Evolutionary conservation across 2,797 vertebrate genomes (phyloP).

Genomic region (Dendrocincla tyrannina): DNA sequence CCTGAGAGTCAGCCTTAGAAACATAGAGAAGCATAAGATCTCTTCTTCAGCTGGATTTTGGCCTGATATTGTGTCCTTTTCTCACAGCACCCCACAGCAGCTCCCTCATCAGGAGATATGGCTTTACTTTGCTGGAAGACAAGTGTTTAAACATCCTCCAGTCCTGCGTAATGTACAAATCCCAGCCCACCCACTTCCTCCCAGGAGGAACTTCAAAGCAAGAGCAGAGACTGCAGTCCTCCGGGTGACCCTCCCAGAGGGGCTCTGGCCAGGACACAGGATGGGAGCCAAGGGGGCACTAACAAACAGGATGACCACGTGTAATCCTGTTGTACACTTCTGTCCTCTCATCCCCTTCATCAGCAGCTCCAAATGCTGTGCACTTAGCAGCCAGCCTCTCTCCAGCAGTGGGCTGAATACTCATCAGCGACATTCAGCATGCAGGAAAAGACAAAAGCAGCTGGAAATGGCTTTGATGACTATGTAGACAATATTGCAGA

Average conservation of each 20-base stretch:
- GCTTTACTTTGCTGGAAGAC: neutral
- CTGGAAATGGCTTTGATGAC: neutral
- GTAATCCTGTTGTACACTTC: neutral
- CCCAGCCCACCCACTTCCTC: neutral
- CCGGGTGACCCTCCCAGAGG: neutral
- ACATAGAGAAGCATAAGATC: neutral
- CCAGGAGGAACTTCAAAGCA: neutral
- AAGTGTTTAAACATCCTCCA: neutral
- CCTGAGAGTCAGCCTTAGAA: neutral
- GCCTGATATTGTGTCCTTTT: neutral
- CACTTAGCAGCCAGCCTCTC: neutral
- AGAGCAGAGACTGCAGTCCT: neutral
- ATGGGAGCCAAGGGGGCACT: neutral
- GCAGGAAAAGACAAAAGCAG: neutral
- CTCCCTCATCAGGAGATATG: neutral
- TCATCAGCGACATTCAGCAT: neutral
- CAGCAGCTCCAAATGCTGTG: accelerated
- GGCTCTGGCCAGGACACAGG: neutral
- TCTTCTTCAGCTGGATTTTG: neutral
- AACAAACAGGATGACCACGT: constrained; percentile 33
- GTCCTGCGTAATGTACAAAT: neutral
- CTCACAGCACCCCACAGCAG: neutral
- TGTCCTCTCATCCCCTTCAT: neutral
- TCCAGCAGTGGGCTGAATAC: neutral
- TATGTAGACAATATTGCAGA: neutral